Evolutionary conservation across 2,888 invertebrate species (phyloP), one percentile per base, ranked within the genome.

Genomic region (Philhelius pedissequus): DNA sequence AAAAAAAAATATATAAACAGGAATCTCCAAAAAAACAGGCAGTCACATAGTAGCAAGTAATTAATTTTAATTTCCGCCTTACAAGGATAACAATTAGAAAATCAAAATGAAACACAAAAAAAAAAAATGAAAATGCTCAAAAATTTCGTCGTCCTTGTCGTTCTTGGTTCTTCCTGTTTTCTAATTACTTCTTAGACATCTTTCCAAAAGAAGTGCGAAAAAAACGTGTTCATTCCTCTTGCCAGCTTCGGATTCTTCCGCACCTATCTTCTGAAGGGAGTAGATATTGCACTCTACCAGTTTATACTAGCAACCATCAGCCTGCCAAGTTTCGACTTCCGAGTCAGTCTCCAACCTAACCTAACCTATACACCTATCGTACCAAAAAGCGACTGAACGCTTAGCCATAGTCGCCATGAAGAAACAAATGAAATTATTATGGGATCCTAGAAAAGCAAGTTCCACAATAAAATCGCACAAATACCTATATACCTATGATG

Each of bases 51-150:
- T 27, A 13, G 35, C 35, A 18, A 77, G 77, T 82, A 82, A 82
- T 82, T 82, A 77, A 82, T 82, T 82, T 82, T 77, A 82, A 82
- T 82, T 82, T 82, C 60, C 77, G 60, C 62, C 40, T 45, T 54
- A 52, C 82, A 66, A 77, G 82, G 77, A 82, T 77, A 82, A 82
- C 82, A 82, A 82, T 77, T 73, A 82, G 77, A 73, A 77, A 66
- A 58, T 54, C 69, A 54, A 64, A 79, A 32, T 13, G 58, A 69
- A 11, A 20, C 22, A 60, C 22, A 38, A 75, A 20, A 27, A 15
- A 35, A 9, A 13, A 52, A 27, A 27, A 45, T 30, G 22, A 30
- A 58, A 78, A 35, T 35, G 45, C 77, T 73, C 60, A 68, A 77
- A 73, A 82, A 68, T 73, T 68, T 76, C n/a, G n/a, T n/a, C n/a